A percentile compares a stretch with the other conserved stretches of the same genome.
Evolutionary conservation across 23 tunicate genomes (phyloP).

Genomic region (Ciona savignyi): DNA sequence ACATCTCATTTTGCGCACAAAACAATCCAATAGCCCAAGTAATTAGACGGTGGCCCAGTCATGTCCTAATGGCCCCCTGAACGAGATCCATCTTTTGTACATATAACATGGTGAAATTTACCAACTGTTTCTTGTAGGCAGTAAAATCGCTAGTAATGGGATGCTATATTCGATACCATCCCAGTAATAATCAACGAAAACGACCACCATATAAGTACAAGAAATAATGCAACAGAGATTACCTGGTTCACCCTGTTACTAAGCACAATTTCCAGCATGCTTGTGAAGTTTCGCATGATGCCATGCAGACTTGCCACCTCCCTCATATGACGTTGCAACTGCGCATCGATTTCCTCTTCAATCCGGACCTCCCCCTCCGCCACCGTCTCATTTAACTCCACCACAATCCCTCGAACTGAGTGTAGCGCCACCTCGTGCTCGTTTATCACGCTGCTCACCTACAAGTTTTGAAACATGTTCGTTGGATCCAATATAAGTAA

Average conservation of each 20-base stretch:
- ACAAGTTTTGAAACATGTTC: conserved; percentile 3
- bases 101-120: too few species aligned
- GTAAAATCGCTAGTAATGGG: too few species aligned
- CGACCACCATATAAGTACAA: too few species aligned
- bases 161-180: too few species aligned
- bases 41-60: too few species aligned
- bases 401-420: conserved; percentile 44
- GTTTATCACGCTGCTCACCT: conserved; percentile 43
- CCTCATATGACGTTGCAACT: conserved; percentile 40
- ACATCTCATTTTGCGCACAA: too few species aligned
- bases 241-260: conserved; percentile 42
- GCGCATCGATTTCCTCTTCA: conserved; percentile 27
- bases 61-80: too few species aligned
- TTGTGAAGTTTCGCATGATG: conserved; percentile 64
- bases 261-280: conserved; percentile 25
- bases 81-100: too few species aligned
- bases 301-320: conserved; percentile 21
- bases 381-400: conserved; percentile 43
- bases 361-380: conserved; percentile 44
- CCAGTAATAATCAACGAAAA: too few species aligned
- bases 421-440: conserved; percentile 58
- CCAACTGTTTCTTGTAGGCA: too few species aligned
- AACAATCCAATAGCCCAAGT: too few species aligned
- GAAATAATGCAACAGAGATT: not conserved
- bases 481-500: too few species aligned